Evolutionary conservation across 2,888 invertebrate species (phyloP).

Genomic region (Habrosyne pyritoides): DNA sequence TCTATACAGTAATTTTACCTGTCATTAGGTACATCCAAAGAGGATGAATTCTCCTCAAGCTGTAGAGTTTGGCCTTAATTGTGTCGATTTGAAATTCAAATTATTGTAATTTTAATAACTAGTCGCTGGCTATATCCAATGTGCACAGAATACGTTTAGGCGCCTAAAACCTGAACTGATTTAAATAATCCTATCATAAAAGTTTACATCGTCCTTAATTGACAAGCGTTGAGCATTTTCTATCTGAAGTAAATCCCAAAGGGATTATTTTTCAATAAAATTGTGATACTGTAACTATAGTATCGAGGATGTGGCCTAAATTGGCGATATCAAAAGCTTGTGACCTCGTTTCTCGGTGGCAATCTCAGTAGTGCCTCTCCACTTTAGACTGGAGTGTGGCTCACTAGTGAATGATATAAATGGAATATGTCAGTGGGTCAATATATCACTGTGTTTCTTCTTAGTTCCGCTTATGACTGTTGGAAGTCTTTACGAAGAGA

Average conservation of each 20-base stretch:
- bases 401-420: conserved; percentile 9
- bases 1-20: not conserved
- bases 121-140: conserved; percentile 12
- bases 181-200: conserved; percentile 1
- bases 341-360: conserved; percentile 43
- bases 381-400: conserved; percentile 35
- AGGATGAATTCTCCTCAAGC: conserved; percentile 17
- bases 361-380: conserved; percentile 42
- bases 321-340: conserved; percentile 36
- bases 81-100: conserved; percentile 35
- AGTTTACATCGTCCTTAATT: not conserved
- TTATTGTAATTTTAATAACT: conserved; percentile 35
- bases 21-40: not conserved
- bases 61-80: conserved; percentile 36
- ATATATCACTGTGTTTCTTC: not conserved
- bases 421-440: conserved; percentile 20
- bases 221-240: not conserved
- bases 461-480: not conserved
- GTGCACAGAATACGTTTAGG: not conserved
- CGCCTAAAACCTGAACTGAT: not conserved
- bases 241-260: not conserved
- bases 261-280: not conserved
- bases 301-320: conserved; percentile 34
- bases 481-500: not conserved
- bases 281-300: conserved; percentile 14